Conservation (phyloP, 2,888 invertebrate species). For the Lasioglossum figueresi region DNA sequence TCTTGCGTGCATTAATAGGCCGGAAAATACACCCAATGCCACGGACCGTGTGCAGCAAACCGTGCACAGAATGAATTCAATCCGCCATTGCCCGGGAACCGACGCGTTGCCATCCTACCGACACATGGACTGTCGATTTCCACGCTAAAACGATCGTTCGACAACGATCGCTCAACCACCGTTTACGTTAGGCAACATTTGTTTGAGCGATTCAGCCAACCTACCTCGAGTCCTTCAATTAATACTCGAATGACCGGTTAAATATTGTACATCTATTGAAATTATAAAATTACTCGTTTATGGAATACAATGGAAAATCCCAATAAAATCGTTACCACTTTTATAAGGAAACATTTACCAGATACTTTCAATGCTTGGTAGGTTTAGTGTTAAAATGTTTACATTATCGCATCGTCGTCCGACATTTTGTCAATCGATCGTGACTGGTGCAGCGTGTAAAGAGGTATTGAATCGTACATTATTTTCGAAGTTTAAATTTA, state of each 20-base stretch:
- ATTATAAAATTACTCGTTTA: too few species aligned
- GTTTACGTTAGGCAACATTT: not conserved
- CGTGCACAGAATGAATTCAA: slow-evolving; percentile 34
- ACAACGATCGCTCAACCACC: not conserved
- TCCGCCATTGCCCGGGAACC: slow-evolving; percentile 13
- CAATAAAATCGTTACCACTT: too few species aligned
- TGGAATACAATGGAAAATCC: too few species aligned
- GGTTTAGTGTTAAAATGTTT: not conserved
- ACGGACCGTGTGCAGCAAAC: slow-evolving; percentile 8
- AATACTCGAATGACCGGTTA: too few species aligned
- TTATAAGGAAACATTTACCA: too few species aligned
- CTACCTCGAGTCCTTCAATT: not conserved
- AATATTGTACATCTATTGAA: too few species aligned
- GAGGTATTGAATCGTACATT: not conserved
- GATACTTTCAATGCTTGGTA: too few species aligned
- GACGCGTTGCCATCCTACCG: slow-evolving; percentile 11
- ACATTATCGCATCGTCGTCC: not conserved
- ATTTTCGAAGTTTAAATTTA: not conserved
- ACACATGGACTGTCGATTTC: slow-evolving; percentile 14
- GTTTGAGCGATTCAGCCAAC: not conserved
- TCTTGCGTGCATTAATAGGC: slow-evolving; percentile 58
- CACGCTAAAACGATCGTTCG: not conserved
- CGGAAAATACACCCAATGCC: slow-evolving; percentile 4
- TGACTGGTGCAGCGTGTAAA: not conserved
- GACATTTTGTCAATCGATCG: not conserved